Evolutionary conservation across 1,140 invertebrate species (phyloP), one percentile per base, ranked within the genome.

Genomic region (Drosophila repletoides): DNA sequence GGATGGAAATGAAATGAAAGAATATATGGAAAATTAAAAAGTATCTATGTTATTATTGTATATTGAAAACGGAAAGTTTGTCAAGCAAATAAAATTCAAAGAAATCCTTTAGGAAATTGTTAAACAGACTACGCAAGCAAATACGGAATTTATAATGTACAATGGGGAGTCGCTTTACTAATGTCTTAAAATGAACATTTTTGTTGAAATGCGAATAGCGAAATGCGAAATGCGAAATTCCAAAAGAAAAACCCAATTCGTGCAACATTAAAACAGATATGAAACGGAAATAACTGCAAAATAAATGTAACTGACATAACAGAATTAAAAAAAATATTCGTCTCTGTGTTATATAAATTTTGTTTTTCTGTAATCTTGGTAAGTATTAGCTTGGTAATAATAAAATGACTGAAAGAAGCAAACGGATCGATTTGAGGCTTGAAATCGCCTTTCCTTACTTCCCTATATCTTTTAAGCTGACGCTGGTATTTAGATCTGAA

Each of bases 261-360:
- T 72, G 72, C 70, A 76, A 77, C 68, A 81, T 76, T 61, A 74
- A 72, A 75, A 70, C 71, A 80, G 75, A 79, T 60, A 76, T 67
- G 67, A 71, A 75, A 76, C 55, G 61, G 72, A 84, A 83, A 84
- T 84, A 84, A 84, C 74, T 80, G 80, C 74, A 86, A 84, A 84
- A 84, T 84, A 84, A 84, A 84, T 84, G 79, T 84, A 84, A 84
- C 74, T 72, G 80, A 86, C 72, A 84, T 84, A 84, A 84, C 80
- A 86, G 52, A 79, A 51, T 45, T 43, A 1, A 15, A 5, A 12
- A 1, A n/a, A n/a, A 3, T 22, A 22, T n/a, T n/a, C n/a, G n/a
- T n/a, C n/a, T n/a, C n/a, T 34, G 12, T 61, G 34, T 67, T 59
- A 22, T 6, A 15, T 3, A 15, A 15, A 7, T 2, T 26, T 46